Conservation (phyloP, 2,888 invertebrate species). For the Scaptomyza cyrtandrae region DNA sequence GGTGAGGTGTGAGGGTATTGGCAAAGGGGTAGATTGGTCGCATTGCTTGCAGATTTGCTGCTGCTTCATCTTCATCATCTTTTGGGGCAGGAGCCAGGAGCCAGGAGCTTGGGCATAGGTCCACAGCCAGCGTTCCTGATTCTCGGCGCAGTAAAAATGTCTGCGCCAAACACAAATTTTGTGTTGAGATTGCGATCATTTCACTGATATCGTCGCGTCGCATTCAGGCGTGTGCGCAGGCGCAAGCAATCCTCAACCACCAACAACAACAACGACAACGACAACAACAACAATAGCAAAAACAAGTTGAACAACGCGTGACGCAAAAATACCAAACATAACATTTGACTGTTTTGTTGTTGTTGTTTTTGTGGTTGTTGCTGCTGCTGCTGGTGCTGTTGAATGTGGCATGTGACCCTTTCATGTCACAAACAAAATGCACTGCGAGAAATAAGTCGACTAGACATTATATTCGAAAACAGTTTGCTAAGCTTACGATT, state of each 20-base stretch:
- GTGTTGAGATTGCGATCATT: slow-evolving; percentile 80
- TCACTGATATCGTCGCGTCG: slow-evolving; percentile 74
- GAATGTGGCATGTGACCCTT: slow-evolving; percentile 65
- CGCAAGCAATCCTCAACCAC: slow-evolving; percentile 61
- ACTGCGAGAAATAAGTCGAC: slow-evolving; percentile 47
- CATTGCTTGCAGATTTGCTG: slow-evolving; percentile 73
- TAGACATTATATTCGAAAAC: neutral
- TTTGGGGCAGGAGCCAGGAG: slow-evolving; percentile 43
- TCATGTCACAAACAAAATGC: slow-evolving; percentile 55
- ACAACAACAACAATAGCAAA: slow-evolving; percentile 33
- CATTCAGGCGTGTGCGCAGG: slow-evolving; percentile 79
- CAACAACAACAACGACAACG: slow-evolving; percentile 29
- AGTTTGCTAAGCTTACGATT: neutral
- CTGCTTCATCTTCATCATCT: slow-evolving; percentile 78
- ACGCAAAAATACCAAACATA: slow-evolving; percentile 80
- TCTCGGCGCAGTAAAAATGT: slow-evolving; percentile 70
- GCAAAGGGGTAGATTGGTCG: slow-evolving; percentile 51
- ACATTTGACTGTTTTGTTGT: slow-evolving; percentile 63
- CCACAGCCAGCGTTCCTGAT: slow-evolving; percentile 32
- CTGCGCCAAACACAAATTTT: slow-evolving; percentile 80
- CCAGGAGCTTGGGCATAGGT: slow-evolving; percentile 27
- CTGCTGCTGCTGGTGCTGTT: slow-evolving; percentile 38
- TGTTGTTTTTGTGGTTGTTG: slow-evolving; percentile 21
- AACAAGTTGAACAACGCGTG: slow-evolving; percentile 76
- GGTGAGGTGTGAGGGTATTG: slow-evolving; percentile 10